phyloP scores from a whole-genome alignment of 2,888 invertebrate species.

The Rhaphigaster nebulosa region DNA sequence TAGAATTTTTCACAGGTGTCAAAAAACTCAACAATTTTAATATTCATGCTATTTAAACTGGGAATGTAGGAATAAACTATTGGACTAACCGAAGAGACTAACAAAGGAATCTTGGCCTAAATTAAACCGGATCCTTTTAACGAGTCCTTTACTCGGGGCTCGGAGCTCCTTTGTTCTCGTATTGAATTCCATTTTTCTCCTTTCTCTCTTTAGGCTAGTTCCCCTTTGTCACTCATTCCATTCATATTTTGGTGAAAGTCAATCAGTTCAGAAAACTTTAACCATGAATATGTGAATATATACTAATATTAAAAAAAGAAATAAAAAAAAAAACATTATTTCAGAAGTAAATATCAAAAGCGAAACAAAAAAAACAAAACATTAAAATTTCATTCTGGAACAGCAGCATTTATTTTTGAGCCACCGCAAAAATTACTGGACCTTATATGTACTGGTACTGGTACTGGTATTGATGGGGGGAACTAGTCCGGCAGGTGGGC shows the following conservation, averaged over 20 bases:
- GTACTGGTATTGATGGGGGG: no score
- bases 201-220: not conserved
- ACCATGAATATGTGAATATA: not conserved
- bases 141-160: not conserved
- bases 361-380: no score
- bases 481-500: no score
- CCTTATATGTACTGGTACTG: no score
- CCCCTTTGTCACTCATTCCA: not conserved
- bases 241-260: not conserved
- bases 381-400: no score
- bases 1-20: no score
- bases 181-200: conserved; percentile 2
- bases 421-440: no score
- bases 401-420: no score
- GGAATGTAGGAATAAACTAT: not conserved
- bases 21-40: no score
- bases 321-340: not conserved
- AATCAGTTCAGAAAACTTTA: not conserved
- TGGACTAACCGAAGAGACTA: not conserved
- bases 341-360: no score
- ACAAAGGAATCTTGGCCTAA: not conserved
- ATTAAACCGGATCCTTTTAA: conserved; percentile 11
- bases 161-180: conserved; percentile 1
- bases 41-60: not conserved
- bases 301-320: no score